A percentile compares a stretch with the other conserved stretches of the same genome.
phyloP scores from a whole-genome alignment of 2,113 vertebrate species.

The Cygnus buccinator region DNA sequence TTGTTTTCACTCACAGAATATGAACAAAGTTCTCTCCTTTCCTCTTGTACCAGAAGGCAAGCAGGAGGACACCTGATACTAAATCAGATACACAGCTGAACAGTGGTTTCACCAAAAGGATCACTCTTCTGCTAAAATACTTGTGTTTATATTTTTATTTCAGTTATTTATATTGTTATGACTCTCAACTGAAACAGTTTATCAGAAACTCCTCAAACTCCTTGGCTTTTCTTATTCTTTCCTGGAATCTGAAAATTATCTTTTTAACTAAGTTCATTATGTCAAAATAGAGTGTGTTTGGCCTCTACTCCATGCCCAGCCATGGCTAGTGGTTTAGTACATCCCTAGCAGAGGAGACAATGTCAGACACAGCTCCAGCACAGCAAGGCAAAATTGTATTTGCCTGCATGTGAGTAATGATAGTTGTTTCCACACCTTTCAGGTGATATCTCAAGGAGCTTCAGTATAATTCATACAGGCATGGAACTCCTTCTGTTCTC shows the following conservation, averaged over 20 bases:
- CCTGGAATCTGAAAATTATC: not conserved
- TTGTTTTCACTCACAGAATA: not conserved
- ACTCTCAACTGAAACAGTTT: not conserved
- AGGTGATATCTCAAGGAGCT: slow-evolving; percentile 8
- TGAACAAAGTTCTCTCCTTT: not conserved
- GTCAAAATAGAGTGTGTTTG: not conserved
- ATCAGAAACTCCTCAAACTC: not conserved
- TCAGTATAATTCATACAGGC: not conserved
- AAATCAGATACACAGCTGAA: not conserved
- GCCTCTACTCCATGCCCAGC: not conserved
- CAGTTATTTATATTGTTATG: not conserved
- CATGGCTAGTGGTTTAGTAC: not conserved
- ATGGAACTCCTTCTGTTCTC: not conserved
- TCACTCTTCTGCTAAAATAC: not conserved
- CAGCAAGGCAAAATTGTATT: not conserved
- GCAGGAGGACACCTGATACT: not conserved
- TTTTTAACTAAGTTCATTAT: not conserved
- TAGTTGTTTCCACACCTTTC: not conserved
- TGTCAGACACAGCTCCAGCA: not conserved
- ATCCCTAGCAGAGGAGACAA: not conserved
- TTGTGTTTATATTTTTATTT: not conserved
- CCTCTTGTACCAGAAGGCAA: not conserved
- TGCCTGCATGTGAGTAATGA: not conserved
- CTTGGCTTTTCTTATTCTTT: not conserved
- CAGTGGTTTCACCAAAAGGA: not conserved